Conservation (phyloP, 2,113 vertebrate species). For the Heptranchias perlo region DNA sequence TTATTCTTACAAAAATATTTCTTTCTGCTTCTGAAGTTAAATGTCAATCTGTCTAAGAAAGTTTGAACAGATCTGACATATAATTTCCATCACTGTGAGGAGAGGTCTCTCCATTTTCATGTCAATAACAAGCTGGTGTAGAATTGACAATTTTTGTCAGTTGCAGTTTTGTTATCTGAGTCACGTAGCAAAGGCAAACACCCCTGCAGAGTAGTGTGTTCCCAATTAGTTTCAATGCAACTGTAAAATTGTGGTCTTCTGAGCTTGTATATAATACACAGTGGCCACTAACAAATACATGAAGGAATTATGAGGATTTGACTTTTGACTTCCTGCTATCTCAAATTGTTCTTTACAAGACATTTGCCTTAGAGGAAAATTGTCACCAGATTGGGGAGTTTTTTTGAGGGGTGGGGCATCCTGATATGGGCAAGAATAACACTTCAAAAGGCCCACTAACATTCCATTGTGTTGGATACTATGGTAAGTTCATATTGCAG, state of each 20-base stretch:
- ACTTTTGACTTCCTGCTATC: background rate
- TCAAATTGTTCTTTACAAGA: background rate
- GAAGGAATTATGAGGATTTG: background rate
- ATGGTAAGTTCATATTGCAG: background rate
- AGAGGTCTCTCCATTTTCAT: background rate
- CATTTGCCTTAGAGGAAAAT: background rate
- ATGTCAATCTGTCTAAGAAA: background rate
- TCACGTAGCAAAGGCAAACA: background rate
- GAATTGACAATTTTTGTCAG: background rate
- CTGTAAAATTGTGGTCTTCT: background rate
- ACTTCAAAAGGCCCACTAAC: background rate
- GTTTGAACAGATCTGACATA: background rate
- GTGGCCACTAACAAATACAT: background rate
- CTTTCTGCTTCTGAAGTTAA: slow-evolving; percentile 6
- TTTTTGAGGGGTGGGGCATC: background rate
- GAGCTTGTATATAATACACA: background rate
- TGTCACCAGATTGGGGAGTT: background rate
- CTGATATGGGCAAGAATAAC: background rate
- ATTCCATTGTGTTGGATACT: background rate
- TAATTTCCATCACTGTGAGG: slow-evolving; percentile 9
- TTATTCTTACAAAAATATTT: background rate
- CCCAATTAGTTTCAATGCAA: background rate
- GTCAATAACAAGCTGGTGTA: background rate
- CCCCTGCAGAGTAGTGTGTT: background rate
- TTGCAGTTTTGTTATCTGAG: background rate